phyloP scores from a whole-genome alignment of 2,113 vertebrate genomes.

The Cyanocitta stelleri region DNA sequence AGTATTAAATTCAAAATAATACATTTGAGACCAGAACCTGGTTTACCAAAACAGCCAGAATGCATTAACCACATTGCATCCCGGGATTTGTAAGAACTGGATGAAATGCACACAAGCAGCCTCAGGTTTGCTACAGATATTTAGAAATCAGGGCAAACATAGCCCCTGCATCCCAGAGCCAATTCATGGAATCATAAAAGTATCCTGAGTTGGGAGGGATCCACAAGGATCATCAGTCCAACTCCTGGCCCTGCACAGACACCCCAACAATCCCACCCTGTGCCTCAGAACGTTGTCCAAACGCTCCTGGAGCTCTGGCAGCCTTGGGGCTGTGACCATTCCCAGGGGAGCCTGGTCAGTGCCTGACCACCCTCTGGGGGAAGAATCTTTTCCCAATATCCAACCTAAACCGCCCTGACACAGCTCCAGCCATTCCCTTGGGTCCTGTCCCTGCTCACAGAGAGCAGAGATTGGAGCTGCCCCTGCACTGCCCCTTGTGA shows the following conservation, averaged over 20 bases:
- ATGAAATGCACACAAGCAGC: not conserved
- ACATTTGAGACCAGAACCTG: not conserved
- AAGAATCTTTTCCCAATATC: not conserved
- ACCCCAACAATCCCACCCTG: not conserved
- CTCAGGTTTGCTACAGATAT: not conserved
- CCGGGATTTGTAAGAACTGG: not conserved
- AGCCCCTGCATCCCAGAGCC: not conserved
- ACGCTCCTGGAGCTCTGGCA: not conserved
- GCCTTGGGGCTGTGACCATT: accelerated
- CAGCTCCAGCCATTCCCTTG: not conserved
- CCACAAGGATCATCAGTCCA: not conserved
- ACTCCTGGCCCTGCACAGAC: not conserved
- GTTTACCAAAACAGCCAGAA: not conserved
- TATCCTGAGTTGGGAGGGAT: not conserved
- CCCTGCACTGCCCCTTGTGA: not conserved
- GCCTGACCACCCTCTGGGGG: not conserved
- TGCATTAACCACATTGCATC: not conserved
- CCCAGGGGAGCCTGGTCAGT: not conserved
- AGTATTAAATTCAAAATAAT: not conserved
- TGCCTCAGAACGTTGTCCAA: not conserved
- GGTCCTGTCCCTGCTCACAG: not conserved
- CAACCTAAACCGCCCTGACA: not conserved
- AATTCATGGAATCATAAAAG: not conserved
- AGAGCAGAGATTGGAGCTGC: not conserved
- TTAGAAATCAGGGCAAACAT: not conserved